phyloP scores from a whole-genome alignment of 2,113 vertebrate genomes.

The Beaufortia kweichowensis region DNA sequence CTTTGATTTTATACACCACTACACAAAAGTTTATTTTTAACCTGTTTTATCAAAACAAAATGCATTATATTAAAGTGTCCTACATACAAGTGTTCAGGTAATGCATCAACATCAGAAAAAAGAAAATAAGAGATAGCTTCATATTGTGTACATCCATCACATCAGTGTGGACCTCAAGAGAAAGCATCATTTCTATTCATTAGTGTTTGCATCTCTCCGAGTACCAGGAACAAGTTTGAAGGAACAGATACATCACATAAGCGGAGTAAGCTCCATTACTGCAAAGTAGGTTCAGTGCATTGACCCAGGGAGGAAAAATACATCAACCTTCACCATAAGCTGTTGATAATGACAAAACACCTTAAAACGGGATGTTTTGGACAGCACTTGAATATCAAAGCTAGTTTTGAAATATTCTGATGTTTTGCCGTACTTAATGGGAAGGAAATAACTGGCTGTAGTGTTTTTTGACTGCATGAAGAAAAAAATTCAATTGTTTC shows the following conservation, averaged over 20 bases:
- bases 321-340: conserved; percentile 54
- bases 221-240: conserved; percentile 66
- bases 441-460: neutral
- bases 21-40: conserved; percentile 62
- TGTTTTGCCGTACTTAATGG: neutral
- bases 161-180: conserved; percentile 66
- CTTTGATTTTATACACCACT: conserved; percentile 74
- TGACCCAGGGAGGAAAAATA: conserved; percentile 57
- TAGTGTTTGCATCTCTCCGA: conserved; percentile 59
- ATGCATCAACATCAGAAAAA: conserved; percentile 65
- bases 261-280: conserved; percentile 59
- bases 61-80: conserved; percentile 73
- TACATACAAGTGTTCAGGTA: conserved; percentile 74
- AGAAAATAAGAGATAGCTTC: conserved; percentile 63
- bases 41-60: conserved; percentile 66
- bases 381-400: conserved; percentile 25
- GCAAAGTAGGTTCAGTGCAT: conserved; percentile 67
- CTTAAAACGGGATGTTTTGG: neutral
- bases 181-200: conserved; percentile 61
- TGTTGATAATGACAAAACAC: conserved; percentile 25
- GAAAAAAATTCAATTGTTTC: neutral
- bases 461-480: conserved; percentile 9
- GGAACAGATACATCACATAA: conserved; percentile 63
- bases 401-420: neutral
- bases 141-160: conserved; percentile 63